Conservation (phyloP, 2,113 vertebrate species). For the Alouatta palliata region DNA sequence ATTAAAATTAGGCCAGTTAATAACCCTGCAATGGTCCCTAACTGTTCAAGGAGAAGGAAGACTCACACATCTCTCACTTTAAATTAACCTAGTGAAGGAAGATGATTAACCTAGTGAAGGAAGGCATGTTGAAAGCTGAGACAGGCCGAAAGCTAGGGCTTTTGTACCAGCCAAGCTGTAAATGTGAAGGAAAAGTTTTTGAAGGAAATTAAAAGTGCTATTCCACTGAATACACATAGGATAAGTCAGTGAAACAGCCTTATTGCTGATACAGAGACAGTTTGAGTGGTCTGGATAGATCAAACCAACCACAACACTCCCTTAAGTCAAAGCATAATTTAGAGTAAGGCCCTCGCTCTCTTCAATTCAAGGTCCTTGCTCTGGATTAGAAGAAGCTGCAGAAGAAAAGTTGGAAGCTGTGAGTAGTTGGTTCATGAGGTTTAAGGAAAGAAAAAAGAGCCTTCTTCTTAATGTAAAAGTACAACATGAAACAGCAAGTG, state of each 20-base stretch:
- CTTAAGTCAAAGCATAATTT: not conserved
- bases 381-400: not conserved
- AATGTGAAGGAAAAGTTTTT: not conserved
- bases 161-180: not conserved
- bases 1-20: not conserved
- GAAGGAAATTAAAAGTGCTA: not conserved
- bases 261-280: not conserved
- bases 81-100: not conserved
- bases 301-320: not conserved
- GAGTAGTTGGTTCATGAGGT: not conserved
- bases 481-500: not conserved
- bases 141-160: not conserved
- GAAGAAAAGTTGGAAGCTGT: not conserved
- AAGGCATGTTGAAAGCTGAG: not conserved
- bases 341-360: not conserved
- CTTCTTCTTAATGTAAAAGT: not conserved
- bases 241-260: not conserved
- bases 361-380: not conserved
- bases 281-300: not conserved
- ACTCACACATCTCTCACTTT: not conserved
- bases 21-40: not conserved
- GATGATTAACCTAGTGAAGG: not conserved
- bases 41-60: not conserved
- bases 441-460: not conserved
- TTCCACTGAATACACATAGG: not conserved